Evolutionary conservation across 2,888 invertebrate genomes (phyloP).

Genomic region (Acleris cristana): DNA sequence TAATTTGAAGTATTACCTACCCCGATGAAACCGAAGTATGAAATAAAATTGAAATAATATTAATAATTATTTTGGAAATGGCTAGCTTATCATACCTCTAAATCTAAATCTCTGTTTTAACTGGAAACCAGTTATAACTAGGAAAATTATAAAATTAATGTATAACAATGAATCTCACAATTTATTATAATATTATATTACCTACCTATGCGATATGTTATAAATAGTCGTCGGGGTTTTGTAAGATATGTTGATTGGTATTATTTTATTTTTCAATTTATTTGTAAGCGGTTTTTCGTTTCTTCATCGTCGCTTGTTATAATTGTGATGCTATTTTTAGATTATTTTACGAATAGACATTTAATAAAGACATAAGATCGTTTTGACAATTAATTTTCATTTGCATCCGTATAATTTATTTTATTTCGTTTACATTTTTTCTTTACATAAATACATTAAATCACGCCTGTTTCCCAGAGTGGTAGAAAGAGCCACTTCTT

Average conservation of each 20-base stretch:
- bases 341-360: conserved; percentile 3
- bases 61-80: no score
- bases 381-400: conserved; percentile 62
- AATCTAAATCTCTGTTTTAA: no score
- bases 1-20: conserved; percentile 2
- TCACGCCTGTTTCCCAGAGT: no score
- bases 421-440: conserved; percentile 42
- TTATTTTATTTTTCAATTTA: background rate
- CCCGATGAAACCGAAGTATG: conserved; percentile 15
- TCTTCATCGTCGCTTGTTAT: background rate
- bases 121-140: no score
- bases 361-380: conserved; percentile 50
- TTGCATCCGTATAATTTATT: conserved; percentile 50
- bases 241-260: background rate
- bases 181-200: no score
- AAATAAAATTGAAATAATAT: background rate
- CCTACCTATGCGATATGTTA: no score
- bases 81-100: no score
- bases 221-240: conserved; percentile 1
- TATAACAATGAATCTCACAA: no score
- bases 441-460: no score
- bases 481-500: no score
- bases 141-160: no score
- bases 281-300: background rate
- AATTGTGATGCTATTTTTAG: conserved; percentile 3